phyloP scores from a whole-genome alignment of 2,888 invertebrate species.

The Petrolisthes cinctipes region DNA sequence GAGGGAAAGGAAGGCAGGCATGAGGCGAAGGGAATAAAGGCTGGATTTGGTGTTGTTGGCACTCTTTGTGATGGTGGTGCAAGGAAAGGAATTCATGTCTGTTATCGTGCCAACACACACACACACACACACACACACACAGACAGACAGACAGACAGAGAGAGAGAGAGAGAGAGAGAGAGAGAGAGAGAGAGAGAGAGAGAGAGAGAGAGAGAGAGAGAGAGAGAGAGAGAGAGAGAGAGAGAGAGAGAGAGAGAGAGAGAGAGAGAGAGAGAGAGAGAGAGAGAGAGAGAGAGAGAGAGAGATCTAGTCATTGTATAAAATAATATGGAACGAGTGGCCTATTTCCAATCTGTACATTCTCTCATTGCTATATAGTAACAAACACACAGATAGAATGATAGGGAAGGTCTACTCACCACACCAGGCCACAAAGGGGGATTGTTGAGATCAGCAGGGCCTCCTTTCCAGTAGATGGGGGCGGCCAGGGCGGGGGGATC shows the following conservation, averaged over 20 bases:
- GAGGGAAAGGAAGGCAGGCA: background rate
- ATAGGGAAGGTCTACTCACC: background rate
- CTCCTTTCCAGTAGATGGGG: background rate
- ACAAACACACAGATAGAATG: background rate
- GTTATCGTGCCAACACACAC: background rate
- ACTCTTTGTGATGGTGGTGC: too few relatives aligned
- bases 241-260: background rate
- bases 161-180: background rate
- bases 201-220: background rate
- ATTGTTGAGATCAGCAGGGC: constrained; percentile 13
- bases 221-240: background rate
- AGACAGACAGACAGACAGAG: background rate
- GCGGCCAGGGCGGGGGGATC: background rate
- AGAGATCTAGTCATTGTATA: background rate
- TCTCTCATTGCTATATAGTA: background rate
- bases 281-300: background rate
- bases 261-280: background rate
- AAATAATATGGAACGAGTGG: too few relatives aligned
- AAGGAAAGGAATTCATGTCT: too few relatives aligned
- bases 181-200: background rate
- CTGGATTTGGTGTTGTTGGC: too few relatives aligned
- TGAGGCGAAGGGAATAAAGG: background rate
- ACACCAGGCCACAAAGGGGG: constrained; percentile 38
- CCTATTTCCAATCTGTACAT: background rate
- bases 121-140: constrained; percentile 7